Conservation (phyloP, 2,113 vertebrate species). For the Himantopus leucocephalus region DNA sequence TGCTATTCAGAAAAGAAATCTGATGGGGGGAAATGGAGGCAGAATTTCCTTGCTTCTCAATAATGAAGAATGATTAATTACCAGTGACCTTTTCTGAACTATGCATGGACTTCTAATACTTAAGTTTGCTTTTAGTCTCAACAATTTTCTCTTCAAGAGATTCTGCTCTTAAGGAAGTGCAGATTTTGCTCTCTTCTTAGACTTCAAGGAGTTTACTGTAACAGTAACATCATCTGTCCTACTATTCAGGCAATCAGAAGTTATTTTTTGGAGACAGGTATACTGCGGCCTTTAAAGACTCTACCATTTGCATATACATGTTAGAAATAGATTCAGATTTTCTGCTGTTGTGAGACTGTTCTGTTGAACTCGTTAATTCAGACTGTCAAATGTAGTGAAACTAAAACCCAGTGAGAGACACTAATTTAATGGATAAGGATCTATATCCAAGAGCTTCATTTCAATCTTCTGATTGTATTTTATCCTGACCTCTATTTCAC, state of each 20-base stretch:
- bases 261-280: not conserved
- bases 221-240: not conserved
- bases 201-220: not conserved
- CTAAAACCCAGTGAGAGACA: not conserved
- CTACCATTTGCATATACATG: not conserved
- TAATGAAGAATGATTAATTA: not conserved
- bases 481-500: not conserved
- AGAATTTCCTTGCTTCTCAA: not conserved
- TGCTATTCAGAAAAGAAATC: not conserved
- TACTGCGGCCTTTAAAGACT: not conserved
- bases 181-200: not conserved
- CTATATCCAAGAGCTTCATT: not conserved
- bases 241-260: not conserved
- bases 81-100: not conserved
- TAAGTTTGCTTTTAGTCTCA: not conserved
- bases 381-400: not conserved
- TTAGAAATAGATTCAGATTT: not conserved
- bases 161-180: not conserved
- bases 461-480: not conserved
- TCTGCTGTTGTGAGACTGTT: not conserved
- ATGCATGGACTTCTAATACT: not conserved
- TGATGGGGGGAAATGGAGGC: not conserved
- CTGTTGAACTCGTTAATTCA: not conserved
- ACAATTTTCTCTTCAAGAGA: not conserved
- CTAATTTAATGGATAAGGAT: not conserved